Conservation (phyloP, 2,797 vertebrate genomes). For the Masticophis lateralis region DNA sequence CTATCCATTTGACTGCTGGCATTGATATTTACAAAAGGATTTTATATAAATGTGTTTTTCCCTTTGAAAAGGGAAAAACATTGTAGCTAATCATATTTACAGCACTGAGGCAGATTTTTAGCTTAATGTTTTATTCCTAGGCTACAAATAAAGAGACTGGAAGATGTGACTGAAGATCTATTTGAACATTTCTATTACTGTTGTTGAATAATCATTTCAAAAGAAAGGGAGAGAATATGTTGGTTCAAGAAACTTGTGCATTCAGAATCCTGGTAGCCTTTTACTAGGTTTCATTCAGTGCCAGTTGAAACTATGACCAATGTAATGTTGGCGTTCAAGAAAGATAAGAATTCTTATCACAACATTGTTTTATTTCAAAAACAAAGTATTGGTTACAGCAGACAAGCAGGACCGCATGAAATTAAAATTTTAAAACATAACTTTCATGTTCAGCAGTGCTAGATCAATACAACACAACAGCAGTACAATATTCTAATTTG, state of each 20-base stretch:
- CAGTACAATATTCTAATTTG: background rate
- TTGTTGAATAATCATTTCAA: conserved; percentile 35
- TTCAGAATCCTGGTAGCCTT: conserved; percentile 17
- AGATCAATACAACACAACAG: background rate
- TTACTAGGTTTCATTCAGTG: rapidly evolving
- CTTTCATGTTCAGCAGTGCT: background rate
- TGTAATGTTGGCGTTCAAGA: background rate
- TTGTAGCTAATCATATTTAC: conserved; percentile 32
- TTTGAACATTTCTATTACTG: conserved; percentile 1
- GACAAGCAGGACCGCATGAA: no score
- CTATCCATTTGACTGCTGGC: background rate
- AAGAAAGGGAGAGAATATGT: conserved; percentile 15
- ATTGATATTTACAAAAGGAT: background rate
- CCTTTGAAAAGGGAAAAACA: conserved; percentile 21
- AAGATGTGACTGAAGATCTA: conserved; percentile 18
- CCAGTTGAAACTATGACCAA: background rate
- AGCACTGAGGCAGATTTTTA: conserved; percentile 31
- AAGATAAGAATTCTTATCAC: background rate
- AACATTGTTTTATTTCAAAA: background rate
- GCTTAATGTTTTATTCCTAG: conserved; percentile 42
- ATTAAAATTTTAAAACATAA: background rate
- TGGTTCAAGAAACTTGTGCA: conserved; percentile 10
- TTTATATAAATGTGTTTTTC: conserved; percentile 22
- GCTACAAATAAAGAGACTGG: conserved; percentile 31
- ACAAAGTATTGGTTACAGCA: background rate